phyloP scores from a whole-genome alignment of 2,113 vertebrate species.

The Dasypus novemcinctus region DNA sequence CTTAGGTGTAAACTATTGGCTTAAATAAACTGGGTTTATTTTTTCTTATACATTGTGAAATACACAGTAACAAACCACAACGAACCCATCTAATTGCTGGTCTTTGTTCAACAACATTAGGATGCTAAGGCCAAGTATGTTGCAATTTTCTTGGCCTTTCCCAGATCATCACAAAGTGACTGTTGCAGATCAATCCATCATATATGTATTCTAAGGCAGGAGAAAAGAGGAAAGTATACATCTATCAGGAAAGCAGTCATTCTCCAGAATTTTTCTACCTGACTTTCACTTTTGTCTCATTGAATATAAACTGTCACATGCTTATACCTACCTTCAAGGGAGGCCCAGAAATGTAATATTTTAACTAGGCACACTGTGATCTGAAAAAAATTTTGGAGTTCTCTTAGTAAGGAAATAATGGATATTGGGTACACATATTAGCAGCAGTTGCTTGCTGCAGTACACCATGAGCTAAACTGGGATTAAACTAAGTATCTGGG shows the following conservation, averaged over 20 bases:
- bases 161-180: neutral
- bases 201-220: neutral
- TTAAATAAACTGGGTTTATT: neutral
- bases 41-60: neutral
- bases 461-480: neutral
- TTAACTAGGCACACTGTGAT: neutral
- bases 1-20: neutral
- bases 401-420: neutral
- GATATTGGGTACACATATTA: neutral
- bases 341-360: neutral
- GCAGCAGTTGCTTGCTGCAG: neutral
- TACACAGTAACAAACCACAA: neutral
- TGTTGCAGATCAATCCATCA: neutral
- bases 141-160: neutral
- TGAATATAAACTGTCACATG: neutral
- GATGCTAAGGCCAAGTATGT: neutral
- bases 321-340: neutral
- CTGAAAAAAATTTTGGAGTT: neutral
- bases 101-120: neutral
- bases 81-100: neutral
- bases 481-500: neutral
- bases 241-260: slow-evolving; percentile 4
- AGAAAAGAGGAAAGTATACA: neutral
- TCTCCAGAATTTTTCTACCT: neutral
- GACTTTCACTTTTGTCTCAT: neutral